Conservation (phyloP, 2,797 vertebrate species). For the Tenualosa thibaudeaui region DNA sequence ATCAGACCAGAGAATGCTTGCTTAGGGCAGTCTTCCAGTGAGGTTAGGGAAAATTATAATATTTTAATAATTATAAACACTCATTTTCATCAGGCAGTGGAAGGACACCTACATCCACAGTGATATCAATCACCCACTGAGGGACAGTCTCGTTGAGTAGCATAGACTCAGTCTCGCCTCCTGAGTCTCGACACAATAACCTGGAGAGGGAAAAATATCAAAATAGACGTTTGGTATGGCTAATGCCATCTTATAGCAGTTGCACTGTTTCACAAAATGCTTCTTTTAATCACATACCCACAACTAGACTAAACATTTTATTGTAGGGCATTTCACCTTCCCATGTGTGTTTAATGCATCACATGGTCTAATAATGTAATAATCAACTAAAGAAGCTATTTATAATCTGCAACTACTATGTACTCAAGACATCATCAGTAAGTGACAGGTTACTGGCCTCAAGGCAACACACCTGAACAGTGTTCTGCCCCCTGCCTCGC, state of each 20-base stretch:
- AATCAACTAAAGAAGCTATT: too few relatives aligned
- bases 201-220: constrained; percentile 62
- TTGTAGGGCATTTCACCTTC: too few relatives aligned
- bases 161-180: constrained; percentile 98
- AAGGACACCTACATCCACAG: constrained; percentile 91
- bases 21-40: background rate
- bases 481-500: constrained; percentile 95
- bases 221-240: background rate
- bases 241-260: background rate
- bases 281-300: too few relatives aligned
- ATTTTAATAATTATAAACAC: background rate
- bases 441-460: background rate
- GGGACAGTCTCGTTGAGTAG: constrained; percentile 97
- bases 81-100: background rate
- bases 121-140: constrained; percentile 99
- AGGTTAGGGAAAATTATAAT: background rate
- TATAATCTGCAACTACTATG: too few relatives aligned
- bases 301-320: too few relatives aligned
- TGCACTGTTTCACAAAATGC: background rate
- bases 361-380: too few relatives aligned
- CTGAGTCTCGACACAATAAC: constrained; percentile 95
- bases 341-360: too few relatives aligned
- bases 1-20: background rate
- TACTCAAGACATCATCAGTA: background rate
- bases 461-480: constrained; percentile 83